phyloP scores from a whole-genome alignment of 2,797 vertebrate species.

The Tenualosa thibaudeaui region DNA sequence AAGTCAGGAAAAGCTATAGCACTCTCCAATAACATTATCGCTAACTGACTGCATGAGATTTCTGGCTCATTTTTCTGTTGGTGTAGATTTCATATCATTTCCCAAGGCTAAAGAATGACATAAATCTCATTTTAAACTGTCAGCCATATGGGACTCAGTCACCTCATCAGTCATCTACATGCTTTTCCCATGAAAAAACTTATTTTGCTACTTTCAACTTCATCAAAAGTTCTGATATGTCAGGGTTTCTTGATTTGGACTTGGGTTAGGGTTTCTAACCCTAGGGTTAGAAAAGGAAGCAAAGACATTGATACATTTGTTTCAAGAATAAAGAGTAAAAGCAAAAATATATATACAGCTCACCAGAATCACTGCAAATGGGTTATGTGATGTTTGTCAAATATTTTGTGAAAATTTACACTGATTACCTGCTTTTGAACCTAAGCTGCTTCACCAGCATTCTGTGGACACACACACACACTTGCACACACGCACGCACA shows the following conservation, averaged over 20 bases:
- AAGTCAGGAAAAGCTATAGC: neutral
- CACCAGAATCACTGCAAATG: too few relatives aligned
- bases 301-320: neutral
- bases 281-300: neutral
- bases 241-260: neutral
- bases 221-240: neutral
- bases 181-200: neutral
- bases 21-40: neutral
- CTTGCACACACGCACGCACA: neutral
- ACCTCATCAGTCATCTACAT: neutral
- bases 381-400: too few relatives aligned
- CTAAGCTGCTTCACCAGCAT: neutral
- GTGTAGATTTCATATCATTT: slow-evolving; percentile 4
- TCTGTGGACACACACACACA: neutral
- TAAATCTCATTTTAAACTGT: slow-evolving; percentile 15
- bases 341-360: neutral
- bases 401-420: too few relatives aligned
- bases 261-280: too few relatives aligned
- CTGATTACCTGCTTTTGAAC: neutral
- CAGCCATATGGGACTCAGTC: neutral
- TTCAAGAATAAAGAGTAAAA: neutral
- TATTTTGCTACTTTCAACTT: neutral
- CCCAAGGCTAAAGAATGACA: slow-evolving; percentile 19
- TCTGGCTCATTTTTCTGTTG: neutral
- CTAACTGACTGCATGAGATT: slow-evolving; percentile 12